Evolutionary conservation across 2,797 vertebrate species (phyloP).

Genomic region (Channa striata): DNA sequence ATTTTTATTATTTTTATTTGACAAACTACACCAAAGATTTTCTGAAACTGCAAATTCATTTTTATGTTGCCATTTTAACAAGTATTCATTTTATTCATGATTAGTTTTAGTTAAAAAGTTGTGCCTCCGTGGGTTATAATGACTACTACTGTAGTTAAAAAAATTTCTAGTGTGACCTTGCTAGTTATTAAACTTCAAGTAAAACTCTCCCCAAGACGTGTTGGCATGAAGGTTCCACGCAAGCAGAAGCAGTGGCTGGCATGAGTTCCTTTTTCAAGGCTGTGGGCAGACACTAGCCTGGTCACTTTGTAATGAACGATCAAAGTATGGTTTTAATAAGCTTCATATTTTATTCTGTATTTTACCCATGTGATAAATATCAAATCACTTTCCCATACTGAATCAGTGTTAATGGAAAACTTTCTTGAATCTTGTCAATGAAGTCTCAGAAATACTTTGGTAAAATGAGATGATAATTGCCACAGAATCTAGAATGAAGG

Average conservation of each 20-base stretch:
- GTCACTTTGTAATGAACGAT: slow-evolving; percentile 40
- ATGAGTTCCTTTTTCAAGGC: slow-evolving; percentile 26
- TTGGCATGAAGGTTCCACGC: slow-evolving; percentile 17
- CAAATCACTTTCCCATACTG: slow-evolving; percentile 18
- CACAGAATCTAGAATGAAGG: not conserved
- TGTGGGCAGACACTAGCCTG: slow-evolving; percentile 14
- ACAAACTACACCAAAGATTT: not conserved
- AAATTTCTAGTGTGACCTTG: slow-evolving; percentile 29
- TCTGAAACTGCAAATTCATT: not conserved
- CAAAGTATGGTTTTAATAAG: slow-evolving; percentile 19
- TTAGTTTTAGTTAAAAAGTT: not conserved
- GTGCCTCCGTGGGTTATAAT: not conserved
- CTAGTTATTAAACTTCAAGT: slow-evolving; percentile 1
- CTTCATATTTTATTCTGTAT: slow-evolving; percentile 12
- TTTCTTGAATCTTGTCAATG: slow-evolving; percentile 27
- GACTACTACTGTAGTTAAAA: not conserved
- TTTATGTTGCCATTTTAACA: not conserved
- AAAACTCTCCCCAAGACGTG: not conserved
- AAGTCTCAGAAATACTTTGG: slow-evolving; percentile 20
- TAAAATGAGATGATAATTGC: slow-evolving; percentile 26
- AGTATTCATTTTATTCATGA: not conserved
- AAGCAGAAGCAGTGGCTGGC: slow-evolving; percentile 27
- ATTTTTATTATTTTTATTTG: slow-evolving; percentile 6
- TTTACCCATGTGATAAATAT: slow-evolving; percentile 14
- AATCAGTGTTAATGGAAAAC: slow-evolving; percentile 4